These are phyloP conservation scores for Alethe diademata DNA, from an alignment of 2,113 vertebrate species.

Conservation along the genomic window DNA sequence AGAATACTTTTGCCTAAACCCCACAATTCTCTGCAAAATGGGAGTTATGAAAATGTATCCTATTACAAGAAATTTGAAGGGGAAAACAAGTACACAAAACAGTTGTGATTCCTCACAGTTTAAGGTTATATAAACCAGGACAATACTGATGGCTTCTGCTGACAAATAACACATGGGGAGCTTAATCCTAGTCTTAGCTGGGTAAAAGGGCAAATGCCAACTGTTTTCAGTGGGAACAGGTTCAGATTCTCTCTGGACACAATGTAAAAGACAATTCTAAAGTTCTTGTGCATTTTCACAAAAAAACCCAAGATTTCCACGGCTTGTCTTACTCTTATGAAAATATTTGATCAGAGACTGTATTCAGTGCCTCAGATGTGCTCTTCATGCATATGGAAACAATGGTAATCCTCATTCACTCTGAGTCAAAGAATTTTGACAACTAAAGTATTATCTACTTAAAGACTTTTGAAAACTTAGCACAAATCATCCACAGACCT, in stretches of 20 bases:
- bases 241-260: not conserved
- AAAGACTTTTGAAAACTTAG: not conserved
- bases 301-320: not conserved
- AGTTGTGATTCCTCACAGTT: slow-evolving; percentile 7
- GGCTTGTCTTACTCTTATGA: not conserved
- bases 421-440: not conserved
- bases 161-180: slow-evolving; percentile 7
- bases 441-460: not conserved
- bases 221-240: not conserved
- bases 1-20: not conserved
- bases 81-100: not conserved
- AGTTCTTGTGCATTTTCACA: not conserved
- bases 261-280: not conserved
- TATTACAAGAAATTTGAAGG: not conserved
- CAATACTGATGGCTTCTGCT: not conserved
- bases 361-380: not conserved
- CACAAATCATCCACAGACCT: not conserved
- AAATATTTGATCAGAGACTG: not conserved
- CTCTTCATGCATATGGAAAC: not conserved
- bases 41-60: not conserved
- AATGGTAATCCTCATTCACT: not conserved
- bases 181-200: not conserved
- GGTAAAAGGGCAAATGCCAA: not conserved
- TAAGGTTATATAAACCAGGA: not conserved
- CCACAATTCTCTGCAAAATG: not conserved